Conservation (phyloP, 1,140 invertebrate species). For the Thaumetopoea pityocampa region DNA sequence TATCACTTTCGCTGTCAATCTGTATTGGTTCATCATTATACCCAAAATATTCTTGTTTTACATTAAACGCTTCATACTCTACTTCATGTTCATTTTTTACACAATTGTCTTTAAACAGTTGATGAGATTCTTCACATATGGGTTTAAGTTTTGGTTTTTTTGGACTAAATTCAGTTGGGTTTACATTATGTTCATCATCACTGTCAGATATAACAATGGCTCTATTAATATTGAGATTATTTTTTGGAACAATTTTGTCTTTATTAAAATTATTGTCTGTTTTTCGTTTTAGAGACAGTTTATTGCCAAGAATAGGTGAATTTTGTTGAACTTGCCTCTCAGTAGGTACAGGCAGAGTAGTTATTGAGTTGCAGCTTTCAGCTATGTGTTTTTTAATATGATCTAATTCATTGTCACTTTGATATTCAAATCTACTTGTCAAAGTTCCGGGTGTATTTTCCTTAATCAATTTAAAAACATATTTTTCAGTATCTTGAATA, state of each 20-base stretch:
- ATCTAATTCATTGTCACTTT: conserved; percentile 41
- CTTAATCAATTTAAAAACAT: conserved; percentile 52
- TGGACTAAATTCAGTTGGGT: conserved; percentile 6
- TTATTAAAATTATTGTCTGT: conserved; percentile 8
- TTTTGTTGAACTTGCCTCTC: not conserved
- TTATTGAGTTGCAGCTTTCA: conserved; percentile 6
- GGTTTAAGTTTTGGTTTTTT: conserved; percentile 44
- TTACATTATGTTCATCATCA: conserved; percentile 26
- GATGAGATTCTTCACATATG: conserved; percentile 18
- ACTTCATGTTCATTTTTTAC: conserved; percentile 46
- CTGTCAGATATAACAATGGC: conserved; percentile 34
- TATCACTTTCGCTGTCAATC: conserved; percentile 61
- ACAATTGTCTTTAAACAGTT: conserved; percentile 14
- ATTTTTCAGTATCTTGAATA: conserved; percentile 52
- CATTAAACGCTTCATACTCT: conserved; percentile 54
- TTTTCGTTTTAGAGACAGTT: conserved; percentile 14
- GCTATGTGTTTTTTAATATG: conserved; percentile 29
- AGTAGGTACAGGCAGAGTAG: too few species aligned
- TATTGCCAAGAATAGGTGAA: not conserved
- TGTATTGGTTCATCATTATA: conserved; percentile 53
- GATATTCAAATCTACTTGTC: conserved; percentile 37
- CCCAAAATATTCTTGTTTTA: conserved; percentile 59
- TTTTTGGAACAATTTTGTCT: conserved; percentile 3
- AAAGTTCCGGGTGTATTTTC: conserved; percentile 23
- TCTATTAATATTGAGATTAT: conserved; percentile 17